Evolutionary conservation across 2,888 invertebrate genomes (phyloP).

Genomic region (Drosophila kokeensis): DNA sequence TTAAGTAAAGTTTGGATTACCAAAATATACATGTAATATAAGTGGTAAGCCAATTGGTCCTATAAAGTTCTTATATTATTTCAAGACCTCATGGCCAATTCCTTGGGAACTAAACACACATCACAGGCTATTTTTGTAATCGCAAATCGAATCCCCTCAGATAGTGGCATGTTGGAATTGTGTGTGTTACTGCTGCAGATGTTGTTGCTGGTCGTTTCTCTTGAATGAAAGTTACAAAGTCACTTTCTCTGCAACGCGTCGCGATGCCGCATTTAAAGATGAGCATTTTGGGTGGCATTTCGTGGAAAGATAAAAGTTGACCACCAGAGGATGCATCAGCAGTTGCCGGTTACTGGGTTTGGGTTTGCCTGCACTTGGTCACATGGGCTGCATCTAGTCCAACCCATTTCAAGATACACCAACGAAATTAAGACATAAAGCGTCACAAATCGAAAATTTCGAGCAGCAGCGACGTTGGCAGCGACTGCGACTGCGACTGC

Average conservation of each 20-base stretch:
- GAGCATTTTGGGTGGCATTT: constrained; percentile 76
- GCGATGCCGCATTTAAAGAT: constrained; percentile 61
- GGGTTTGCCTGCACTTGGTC: constrained; percentile 31
- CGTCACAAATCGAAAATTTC: constrained; percentile 83
- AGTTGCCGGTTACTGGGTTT: constrained; percentile 8
- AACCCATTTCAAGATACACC: constrained; percentile 48
- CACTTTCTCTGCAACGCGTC: constrained; percentile 47
- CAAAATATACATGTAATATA: neutral
- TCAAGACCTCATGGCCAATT: neutral
- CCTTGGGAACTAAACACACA: neutral
- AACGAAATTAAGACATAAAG: constrained; percentile 82
- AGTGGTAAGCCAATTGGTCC: neutral
- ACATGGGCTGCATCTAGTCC: constrained; percentile 35
- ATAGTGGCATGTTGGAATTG: constrained; percentile 7
- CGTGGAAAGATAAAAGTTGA: constrained; percentile 66
- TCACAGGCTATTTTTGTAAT: constrained; percentile 8
- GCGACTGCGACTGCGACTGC: constrained; percentile 22
- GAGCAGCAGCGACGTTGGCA: constrained; percentile 53
- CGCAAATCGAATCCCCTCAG: constrained; percentile 25
- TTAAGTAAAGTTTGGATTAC: too few relatives aligned
- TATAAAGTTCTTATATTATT: too few relatives aligned
- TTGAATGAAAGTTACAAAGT: constrained; percentile 70
- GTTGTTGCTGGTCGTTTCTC: constrained; percentile 36
- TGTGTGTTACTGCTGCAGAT: constrained; percentile 21
- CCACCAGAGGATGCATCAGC: constrained; percentile 17